A percentile compares a stretch with the other conserved stretches of the same genome.
These are phyloP conservation scores for Glossophaga mutica DNA, from an alignment of 2,797 vertebrate species.

Conservation along the genomic window DNA sequence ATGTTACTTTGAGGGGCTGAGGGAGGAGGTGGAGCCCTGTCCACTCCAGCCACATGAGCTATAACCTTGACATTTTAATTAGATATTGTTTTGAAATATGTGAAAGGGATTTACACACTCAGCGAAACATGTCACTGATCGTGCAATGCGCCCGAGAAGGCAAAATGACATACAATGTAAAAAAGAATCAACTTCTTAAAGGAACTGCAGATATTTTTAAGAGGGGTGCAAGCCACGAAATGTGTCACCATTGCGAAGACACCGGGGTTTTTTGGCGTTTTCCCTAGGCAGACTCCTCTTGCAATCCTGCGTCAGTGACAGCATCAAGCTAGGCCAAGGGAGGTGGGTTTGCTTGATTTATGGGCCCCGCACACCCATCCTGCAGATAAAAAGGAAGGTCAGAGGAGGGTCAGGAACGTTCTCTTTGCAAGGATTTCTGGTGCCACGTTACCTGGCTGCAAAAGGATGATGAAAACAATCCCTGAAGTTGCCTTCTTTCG, in stretches of 20 bases:
- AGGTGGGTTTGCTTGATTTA: constrained; percentile 41
- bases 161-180: constrained; percentile 27
- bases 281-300: not conserved
- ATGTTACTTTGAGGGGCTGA: constrained; percentile 54
- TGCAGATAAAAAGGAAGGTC: constrained; percentile 57
- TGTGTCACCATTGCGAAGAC: not conserved
- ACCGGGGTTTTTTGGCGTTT: not conserved
- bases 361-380: constrained; percentile 1
- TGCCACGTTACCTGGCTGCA: constrained; percentile 40
- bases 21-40: constrained; percentile 37
- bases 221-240: not conserved
- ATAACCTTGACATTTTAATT: constrained; percentile 72
- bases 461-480: constrained; percentile 18
- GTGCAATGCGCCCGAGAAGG: constrained; percentile 16
- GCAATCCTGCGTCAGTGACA: not conserved
- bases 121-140: constrained; percentile 20
- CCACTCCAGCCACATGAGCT: constrained; percentile 63
- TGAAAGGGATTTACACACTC: constrained; percentile 33
- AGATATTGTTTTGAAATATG: constrained; percentile 71
- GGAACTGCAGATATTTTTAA: not conserved
- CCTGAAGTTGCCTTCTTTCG: not conserved
- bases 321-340: not conserved
- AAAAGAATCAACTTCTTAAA: not conserved
- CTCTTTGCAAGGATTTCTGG: constrained; percentile 48
- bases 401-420: constrained; percentile 38